These are phyloP conservation scores for Drosophila acutilabella DNA, from an alignment of 2,888 invertebrate species.

Conservation along the genomic window DNA sequence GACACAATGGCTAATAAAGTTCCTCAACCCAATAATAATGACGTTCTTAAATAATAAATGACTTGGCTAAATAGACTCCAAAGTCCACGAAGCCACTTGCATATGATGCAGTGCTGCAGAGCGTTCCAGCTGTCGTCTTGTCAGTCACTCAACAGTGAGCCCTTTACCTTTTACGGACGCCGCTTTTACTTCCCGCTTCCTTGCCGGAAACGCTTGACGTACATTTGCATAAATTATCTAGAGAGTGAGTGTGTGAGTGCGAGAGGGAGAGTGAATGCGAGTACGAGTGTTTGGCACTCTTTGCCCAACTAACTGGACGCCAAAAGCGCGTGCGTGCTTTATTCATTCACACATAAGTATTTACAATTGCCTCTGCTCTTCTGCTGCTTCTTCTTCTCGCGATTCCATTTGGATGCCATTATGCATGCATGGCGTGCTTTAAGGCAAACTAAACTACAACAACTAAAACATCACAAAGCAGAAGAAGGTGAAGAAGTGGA, in stretches of 20 bases:
- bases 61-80: conserved; percentile 3
- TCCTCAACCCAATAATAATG: conserved; percentile 7
- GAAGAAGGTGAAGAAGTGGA: conserved; percentile 1
- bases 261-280: background rate
- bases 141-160: conserved; percentile 1
- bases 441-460: conserved; percentile 29
- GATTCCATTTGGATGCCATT: conserved; percentile 46
- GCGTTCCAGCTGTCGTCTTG: conserved; percentile 4
- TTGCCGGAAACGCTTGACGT: conserved; percentile 53
- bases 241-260: background rate
- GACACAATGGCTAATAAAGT: conserved; percentile 11
- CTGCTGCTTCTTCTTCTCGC: conserved; percentile 12
- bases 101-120: conserved; percentile 4
- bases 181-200: conserved; percentile 56
- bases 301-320: conserved; percentile 36
- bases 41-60: conserved; percentile 2
- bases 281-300: conserved; percentile 20
- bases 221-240: conserved; percentile 47
- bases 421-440: conserved; percentile 65
- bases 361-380: conserved; percentile 53
- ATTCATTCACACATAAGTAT: conserved; percentile 54
- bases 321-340: conserved; percentile 67
- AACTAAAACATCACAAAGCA: conserved; percentile 13
- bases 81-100: conserved; percentile 4
- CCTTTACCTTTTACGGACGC: conserved; percentile 26